A percentile compares a stretch with the other conserved stretches of the same genome.
Conservation (phyloP, 1,140 invertebrate genomes). For the Conus ventricosus region DNA sequence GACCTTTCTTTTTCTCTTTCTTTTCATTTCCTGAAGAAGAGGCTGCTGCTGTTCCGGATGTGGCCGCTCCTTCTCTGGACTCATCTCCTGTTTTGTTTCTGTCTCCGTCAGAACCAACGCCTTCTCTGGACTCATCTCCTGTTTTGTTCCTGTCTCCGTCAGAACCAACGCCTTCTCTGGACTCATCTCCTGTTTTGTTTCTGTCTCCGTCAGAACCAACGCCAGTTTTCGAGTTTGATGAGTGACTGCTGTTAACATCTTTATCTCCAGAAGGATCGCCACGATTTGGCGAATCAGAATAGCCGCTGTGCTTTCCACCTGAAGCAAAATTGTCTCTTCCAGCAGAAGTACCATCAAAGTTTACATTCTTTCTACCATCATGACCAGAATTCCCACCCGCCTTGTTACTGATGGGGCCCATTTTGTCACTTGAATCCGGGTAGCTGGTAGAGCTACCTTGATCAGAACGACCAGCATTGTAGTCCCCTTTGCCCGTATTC, state of each 20-base stretch:
- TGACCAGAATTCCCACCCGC: neutral
- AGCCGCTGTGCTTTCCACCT: neutral
- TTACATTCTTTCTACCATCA: neutral
- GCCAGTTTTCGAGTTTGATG: neutral
- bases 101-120: neutral
- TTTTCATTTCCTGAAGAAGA: neutral
- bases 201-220: neutral
- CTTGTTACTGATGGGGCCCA: neutral
- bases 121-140: neutral
- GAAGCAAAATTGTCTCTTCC: neutral
- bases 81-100: neutral
- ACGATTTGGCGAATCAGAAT: neutral
- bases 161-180: neutral
- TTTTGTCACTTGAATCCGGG: neutral
- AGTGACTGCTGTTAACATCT: neutral
- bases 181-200: neutral
- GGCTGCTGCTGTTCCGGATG: neutral
- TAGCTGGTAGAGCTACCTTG: no score
- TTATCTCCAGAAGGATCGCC: neutral
- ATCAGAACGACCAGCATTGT: no score
- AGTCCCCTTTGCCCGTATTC: neutral
- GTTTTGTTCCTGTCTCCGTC: neutral
- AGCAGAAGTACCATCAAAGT: neutral
- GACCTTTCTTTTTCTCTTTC: constrained; percentile 2
- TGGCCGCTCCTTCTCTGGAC: neutral